Percentiles rank a stretch among this genome's conserved stretches.
Conservation (phyloP, 23 tunicate species). For the Ascidia mentula region DNA sequence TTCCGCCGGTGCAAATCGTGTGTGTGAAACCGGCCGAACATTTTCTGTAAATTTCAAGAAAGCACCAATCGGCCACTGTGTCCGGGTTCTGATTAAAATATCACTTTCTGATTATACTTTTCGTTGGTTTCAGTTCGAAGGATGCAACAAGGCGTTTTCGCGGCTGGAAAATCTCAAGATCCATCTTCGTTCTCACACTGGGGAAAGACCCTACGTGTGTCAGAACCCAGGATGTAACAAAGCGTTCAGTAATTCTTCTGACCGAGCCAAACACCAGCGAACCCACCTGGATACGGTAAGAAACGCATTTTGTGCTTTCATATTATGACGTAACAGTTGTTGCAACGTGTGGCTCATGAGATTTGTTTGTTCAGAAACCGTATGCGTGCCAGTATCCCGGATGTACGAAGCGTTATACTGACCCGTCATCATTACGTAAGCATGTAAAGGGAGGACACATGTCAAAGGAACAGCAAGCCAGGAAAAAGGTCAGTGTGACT, state of each 20-base stretch:
- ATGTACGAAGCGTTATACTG: constrained; percentile 95
- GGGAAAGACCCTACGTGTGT: constrained; percentile 93
- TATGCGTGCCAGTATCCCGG: constrained; percentile 94
- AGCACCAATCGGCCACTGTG: too few relatives aligned
- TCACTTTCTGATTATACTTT: too few relatives aligned
- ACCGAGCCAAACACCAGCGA: constrained; percentile 95
- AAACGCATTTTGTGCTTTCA: not conserved
- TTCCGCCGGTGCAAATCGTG: too few relatives aligned
- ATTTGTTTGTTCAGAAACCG: constrained; percentile 59
- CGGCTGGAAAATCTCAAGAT: constrained; percentile 95
- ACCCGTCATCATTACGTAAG: constrained; percentile 91
- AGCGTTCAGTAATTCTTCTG: constrained; percentile 97
- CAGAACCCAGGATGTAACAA: constrained; percentile 74
- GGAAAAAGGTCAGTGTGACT: constrained; percentile 71
- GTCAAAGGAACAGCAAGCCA: constrained; percentile 53
- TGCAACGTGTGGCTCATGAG: not conserved
- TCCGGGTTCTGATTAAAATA: too few relatives aligned
- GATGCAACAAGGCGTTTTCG: constrained; percentile 96
- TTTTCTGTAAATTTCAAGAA: too few relatives aligned
- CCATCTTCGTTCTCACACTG: constrained; percentile 96
- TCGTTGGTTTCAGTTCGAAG: constrained; percentile 64
- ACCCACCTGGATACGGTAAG: constrained; percentile 91
- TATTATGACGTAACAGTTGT: not conserved
- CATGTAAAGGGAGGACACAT: constrained; percentile 88
- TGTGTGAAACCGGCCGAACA: too few relatives aligned